Percentiles rank a stretch among this genome's conserved stretches.
phyloP scores from a whole-genome alignment of 2,888 invertebrate species.

The Chydorus sphaericus region DNA sequence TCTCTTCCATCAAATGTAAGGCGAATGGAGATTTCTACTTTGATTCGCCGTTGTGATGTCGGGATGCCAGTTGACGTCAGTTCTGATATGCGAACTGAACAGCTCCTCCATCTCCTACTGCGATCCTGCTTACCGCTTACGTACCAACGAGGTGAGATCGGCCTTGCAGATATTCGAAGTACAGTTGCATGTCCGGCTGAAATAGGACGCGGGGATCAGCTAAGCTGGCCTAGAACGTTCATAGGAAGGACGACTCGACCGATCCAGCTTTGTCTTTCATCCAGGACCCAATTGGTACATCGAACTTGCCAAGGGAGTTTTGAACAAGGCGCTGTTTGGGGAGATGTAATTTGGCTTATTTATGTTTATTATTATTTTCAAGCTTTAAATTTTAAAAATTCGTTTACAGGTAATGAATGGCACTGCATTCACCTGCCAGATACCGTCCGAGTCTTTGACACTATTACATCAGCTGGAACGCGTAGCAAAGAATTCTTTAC shows the following conservation, averaged over 20 bases:
- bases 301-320: background rate
- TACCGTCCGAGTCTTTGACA: background rate
- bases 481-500: background rate
- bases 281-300: background rate
- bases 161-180: background rate
- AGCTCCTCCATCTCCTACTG: background rate
- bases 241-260: background rate
- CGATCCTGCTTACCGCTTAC: background rate
- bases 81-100: background rate
- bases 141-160: background rate
- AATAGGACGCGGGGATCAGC: background rate
- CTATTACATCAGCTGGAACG: background rate
- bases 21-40: background rate
- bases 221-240: background rate
- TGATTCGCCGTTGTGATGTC: background rate
- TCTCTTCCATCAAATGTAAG: background rate
- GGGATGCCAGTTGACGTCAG: background rate
- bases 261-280: background rate
- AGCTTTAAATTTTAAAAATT: no score
- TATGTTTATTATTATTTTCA: no score
- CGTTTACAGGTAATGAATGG: no score
- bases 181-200: background rate
- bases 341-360: background rate
- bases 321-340: conserved; percentile 1
- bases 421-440: background rate